These are phyloP conservation scores for Cochlearius cochlearius DNA, from an alignment of 2,113 vertebrate genomes.

Conservation along the genomic window DNA sequence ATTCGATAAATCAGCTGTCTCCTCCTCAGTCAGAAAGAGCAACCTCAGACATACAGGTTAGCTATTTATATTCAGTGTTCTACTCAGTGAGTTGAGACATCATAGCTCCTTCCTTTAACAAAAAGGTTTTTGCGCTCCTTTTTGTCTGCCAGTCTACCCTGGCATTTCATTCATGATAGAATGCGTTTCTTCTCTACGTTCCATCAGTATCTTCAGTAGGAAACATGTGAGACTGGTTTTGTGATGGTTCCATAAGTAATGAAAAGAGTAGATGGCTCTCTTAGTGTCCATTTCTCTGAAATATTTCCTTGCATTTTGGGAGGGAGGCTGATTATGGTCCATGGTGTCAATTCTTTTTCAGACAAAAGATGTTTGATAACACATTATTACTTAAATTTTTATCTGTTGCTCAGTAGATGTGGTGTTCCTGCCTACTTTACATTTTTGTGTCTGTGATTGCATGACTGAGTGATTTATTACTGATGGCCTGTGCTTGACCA, in stretches of 20 bases:
- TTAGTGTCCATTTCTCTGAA: not conserved
- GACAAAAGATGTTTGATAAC: not conserved
- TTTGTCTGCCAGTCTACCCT: not conserved
- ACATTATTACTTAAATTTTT: not conserved
- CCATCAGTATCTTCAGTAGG: not conserved
- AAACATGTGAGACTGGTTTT: not conserved
- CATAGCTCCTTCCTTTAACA: not conserved
- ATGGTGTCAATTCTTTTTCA: not conserved
- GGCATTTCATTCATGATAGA: not conserved
- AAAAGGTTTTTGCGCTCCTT: not conserved
- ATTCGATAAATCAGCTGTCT: not conserved
- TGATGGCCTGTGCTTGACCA: not conserved
- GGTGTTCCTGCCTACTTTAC: not conserved
- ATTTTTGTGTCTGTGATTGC: not conserved
- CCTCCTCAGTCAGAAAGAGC: not conserved
- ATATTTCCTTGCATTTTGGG: not conserved
- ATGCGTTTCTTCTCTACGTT: not conserved
- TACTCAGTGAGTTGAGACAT: not conserved
- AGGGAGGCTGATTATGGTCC: not conserved
- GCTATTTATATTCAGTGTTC: not conserved
- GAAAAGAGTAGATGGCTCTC: not conserved
- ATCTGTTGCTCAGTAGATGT: not conserved
- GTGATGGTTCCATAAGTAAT: not conserved
- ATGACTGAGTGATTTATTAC: not conserved
- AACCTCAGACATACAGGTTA: not conserved